Base-by-base conservation (phyloP, 1,140 invertebrate genomes). In the Ceratina calcarata region DNA sequence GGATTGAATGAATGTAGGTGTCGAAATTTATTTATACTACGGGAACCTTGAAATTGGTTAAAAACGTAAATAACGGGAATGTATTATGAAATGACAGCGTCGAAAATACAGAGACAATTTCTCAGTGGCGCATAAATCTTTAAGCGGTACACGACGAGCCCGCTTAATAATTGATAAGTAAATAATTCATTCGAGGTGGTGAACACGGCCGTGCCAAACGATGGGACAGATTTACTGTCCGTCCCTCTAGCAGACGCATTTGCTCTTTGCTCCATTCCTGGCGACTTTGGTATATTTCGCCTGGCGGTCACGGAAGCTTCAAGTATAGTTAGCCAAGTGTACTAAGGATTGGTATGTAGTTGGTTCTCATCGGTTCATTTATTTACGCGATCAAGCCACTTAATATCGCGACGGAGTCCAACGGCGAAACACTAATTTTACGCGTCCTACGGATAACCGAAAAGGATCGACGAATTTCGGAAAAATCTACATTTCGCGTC, bases 151-250 rank as follows among this genome's bases (percentile, higher is more conserved):
- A 80, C 60, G 57, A 27, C 51, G 64, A 62, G 20, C 55, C 51
- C 64, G 70, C 51, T 81, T 81, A 84, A 85, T 82, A 86, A 86
- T 86, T 82, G 84, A 86, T 84, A 82, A 89, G 78, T 87, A 88
- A 89, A 88, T 89, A 81, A 87, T 88, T 88, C 84, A 85, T 84
- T 89, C 87, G 85, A 87, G 86, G 85, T 86, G 86, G 82, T 88
- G 87, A 86, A 84, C 83, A 88, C 81, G 78, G 85, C 79, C 82
- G 87, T 89, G 82, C 83, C 78, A 80, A 89, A 89, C 87, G 79
- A 87, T 80, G 80, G 82, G 87, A 89, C 87, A 86, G 87, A 89
- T 89, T 89, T 89, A 89, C 86, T 65, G 82, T 62, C 73, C 66
- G 80, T 69, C 18, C n/a, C 78, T 74, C 70, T 37, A 67, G 70